Evolutionary conservation across 1,140 invertebrate species (phyloP).

Genomic region (Trissolcus basalis): DNA sequence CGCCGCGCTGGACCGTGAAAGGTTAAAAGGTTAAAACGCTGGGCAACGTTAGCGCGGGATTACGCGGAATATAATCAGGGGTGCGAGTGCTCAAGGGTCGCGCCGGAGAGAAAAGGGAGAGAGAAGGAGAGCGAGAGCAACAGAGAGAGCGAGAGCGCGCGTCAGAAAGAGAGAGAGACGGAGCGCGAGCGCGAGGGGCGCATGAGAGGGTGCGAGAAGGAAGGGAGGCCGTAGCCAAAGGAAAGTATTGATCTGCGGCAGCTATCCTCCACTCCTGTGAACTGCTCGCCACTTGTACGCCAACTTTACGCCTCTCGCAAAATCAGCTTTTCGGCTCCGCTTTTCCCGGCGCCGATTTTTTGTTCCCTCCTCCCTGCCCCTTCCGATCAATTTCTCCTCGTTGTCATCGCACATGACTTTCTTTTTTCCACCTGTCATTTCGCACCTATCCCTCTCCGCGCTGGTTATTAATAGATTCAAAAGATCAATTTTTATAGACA

Average conservation of each 20-base stretch:
- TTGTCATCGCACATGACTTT: no score
- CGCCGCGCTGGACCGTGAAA: slow-evolving; percentile 40
- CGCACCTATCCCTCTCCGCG: no score
- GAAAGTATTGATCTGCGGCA: slow-evolving; percentile 76
- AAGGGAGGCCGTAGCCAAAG: slow-evolving; percentile 70
- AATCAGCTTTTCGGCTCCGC: neutral
- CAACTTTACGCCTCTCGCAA: slow-evolving; percentile 29
- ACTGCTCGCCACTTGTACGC: slow-evolving; percentile 33
- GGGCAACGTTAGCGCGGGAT: slow-evolving; percentile 5
- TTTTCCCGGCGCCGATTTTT: no score
- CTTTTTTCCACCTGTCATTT: no score
- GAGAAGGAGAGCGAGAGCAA: slow-evolving; percentile 20
- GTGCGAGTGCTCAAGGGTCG: slow-evolving; percentile 68
- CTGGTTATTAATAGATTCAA: no score
- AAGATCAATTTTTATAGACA: no score
- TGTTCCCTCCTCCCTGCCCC: no score
- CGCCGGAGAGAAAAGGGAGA: neutral
- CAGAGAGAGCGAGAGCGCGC: slow-evolving; percentile 21
- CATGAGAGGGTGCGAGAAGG: slow-evolving; percentile 51
- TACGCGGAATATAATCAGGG: slow-evolving; percentile 40
- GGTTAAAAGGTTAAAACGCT: slow-evolving; percentile 45
- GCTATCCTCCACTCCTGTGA: slow-evolving; percentile 72
- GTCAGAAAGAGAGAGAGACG: neutral
- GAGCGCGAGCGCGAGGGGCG: slow-evolving; percentile 36
- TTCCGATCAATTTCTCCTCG: no score